These are phyloP conservation scores for Pipistrellus pipistrellus DNA, from an alignment of 2,797 vertebrate species.

Conservation along the genomic window DNA sequence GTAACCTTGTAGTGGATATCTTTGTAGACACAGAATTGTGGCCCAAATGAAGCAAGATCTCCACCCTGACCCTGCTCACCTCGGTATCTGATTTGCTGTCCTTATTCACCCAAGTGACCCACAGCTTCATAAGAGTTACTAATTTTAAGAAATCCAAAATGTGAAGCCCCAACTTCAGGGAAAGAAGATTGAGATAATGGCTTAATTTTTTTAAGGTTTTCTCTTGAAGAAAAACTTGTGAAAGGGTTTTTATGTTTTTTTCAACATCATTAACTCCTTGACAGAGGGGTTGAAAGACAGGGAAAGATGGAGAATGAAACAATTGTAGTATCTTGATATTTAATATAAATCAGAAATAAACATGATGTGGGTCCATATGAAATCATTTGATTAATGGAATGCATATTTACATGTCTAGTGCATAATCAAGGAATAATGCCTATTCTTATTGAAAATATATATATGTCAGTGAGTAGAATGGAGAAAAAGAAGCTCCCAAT, in stretches of 20 bases:
- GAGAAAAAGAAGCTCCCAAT: neutral
- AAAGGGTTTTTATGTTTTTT: neutral
- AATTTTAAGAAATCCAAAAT: neutral
- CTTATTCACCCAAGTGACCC: neutral
- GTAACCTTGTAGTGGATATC: neutral
- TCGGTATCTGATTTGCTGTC: neutral
- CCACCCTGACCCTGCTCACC: accelerated
- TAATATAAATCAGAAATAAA: neutral
- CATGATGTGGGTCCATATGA: neutral
- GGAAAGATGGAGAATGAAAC: neutral
- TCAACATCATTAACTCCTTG: neutral
- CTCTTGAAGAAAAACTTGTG: constrained; percentile 15
- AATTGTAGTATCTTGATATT: neutral
- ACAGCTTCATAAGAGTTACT: neutral
- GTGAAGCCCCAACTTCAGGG: constrained; percentile 32
- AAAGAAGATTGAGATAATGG: neutral
- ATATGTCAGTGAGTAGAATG: neutral
- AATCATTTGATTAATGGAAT: constrained; percentile 34
- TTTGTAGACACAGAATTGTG: neutral
- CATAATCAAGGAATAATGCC: constrained; percentile 1
- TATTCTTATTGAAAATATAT: neutral
- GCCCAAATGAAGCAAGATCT: accelerated
- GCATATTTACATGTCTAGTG: neutral
- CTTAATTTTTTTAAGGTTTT: too few species aligned
- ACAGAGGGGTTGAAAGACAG: neutral